Evolutionary conservation across 2,113 vertebrate genomes (phyloP).

Genomic region (Anoura caudifer): DNA sequence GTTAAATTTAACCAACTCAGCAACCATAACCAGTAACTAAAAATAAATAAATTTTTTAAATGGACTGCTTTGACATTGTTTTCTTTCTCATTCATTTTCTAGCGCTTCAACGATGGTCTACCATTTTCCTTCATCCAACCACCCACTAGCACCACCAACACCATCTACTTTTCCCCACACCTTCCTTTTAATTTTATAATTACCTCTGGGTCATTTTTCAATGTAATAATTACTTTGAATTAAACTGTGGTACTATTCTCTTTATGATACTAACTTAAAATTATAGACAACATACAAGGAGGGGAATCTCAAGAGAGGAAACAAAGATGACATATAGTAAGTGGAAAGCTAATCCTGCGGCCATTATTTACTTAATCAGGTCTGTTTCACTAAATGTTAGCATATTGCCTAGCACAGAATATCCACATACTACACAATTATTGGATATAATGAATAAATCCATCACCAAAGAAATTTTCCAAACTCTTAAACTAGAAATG

Average conservation of each 20-base stretch:
- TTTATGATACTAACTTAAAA: not conserved
- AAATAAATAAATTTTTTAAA: not conserved
- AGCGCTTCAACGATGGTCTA: not conserved
- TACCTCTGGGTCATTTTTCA: not conserved
- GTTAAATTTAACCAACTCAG: conserved; percentile 8
- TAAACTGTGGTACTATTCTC: not conserved
- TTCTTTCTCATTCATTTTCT: not conserved
- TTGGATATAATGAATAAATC: not conserved
- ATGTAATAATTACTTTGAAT: not conserved
- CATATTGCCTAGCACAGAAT: not conserved
- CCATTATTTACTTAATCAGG: not conserved
- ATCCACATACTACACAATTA: not conserved
- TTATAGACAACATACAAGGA: not conserved
- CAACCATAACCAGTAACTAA: not conserved
- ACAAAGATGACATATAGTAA: not conserved
- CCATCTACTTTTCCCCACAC: not conserved
- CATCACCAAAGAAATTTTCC: not conserved
- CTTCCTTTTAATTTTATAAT: conserved; percentile 18
- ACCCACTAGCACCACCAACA: not conserved
- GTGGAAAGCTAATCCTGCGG: not conserved
- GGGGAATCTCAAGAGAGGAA: not conserved
- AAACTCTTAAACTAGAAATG: conserved; percentile 17
- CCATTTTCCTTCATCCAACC: not conserved
- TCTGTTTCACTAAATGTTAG: not conserved
- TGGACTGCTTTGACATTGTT: not conserved